Evolutionary conservation across 2,797 vertebrate species (phyloP).

Genomic region (Podargus strigoides): DNA sequence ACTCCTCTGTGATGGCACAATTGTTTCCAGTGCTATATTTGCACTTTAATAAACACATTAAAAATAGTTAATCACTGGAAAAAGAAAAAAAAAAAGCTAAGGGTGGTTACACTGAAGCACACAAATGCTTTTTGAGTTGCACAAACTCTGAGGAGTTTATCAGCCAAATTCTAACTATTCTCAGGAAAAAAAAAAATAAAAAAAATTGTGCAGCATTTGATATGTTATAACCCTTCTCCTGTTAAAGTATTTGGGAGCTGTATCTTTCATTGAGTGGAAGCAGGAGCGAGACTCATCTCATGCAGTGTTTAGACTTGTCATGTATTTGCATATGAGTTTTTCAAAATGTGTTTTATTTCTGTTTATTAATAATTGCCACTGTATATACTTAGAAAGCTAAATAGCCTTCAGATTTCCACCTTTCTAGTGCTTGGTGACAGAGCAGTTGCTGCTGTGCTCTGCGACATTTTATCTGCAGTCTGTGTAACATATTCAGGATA

Average conservation of each 20-base stretch:
- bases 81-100: background rate
- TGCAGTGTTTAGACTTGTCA: background rate
- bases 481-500: background rate
- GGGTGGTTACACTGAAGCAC: background rate
- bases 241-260: background rate
- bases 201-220: background rate
- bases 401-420: background rate
- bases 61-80: background rate
- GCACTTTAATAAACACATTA: background rate
- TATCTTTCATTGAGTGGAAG: background rate
- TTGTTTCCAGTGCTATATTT: background rate
- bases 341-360: background rate
- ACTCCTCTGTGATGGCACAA: fast-evolving
- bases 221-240: background rate
- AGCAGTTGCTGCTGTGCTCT: background rate
- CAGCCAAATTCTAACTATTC: background rate
- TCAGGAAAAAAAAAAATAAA: background rate
- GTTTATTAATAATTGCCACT: background rate
- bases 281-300: background rate
- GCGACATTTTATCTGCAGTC: background rate
- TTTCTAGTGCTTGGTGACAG: background rate
- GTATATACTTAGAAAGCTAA: background rate
- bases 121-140: background rate
- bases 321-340: background rate
- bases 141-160: background rate